Evolutionary conservation across 1,140 invertebrate genomes (phyloP).

Genomic region (Whitmania pigra): DNA sequence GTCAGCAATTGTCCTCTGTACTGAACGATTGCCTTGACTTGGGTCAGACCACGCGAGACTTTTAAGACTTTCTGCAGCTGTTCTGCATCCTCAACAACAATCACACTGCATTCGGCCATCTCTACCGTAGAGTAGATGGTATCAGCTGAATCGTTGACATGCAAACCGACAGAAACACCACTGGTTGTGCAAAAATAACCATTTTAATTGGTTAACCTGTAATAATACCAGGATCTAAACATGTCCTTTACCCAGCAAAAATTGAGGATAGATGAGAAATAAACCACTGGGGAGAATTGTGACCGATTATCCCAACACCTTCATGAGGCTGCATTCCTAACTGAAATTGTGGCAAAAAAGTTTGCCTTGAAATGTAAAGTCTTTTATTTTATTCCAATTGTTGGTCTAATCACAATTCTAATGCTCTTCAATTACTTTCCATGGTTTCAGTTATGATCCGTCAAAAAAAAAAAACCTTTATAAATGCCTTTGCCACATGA

Average conservation of each 20-base stretch:
- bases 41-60: conserved; percentile 56
- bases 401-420: no score
- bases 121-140: no score
- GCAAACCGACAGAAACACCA: no score
- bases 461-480: conserved; percentile 46
- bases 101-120: no score
- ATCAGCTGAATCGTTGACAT: no score
- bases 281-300: conserved; percentile 83
- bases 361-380: not conserved
- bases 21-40: conserved; percentile 68
- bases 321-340: conserved; percentile 66
- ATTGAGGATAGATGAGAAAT: conserved; percentile 70
- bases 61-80: conserved; percentile 58
- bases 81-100: no score
- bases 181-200: no score
- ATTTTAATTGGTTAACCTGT: not conserved
- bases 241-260: conserved; percentile 61
- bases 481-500: conserved; percentile 35
- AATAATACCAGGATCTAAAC: no score
- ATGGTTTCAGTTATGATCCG: no score
- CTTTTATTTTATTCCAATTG: no score
- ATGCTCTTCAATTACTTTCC: no score
- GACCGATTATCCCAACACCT: conserved; percentile 74
- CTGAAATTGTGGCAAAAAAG: conserved; percentile 41
- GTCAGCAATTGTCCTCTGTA: conserved; percentile 55